Conservation (phyloP, 2,113 vertebrate genomes). For the Anoura caudifer region DNA sequence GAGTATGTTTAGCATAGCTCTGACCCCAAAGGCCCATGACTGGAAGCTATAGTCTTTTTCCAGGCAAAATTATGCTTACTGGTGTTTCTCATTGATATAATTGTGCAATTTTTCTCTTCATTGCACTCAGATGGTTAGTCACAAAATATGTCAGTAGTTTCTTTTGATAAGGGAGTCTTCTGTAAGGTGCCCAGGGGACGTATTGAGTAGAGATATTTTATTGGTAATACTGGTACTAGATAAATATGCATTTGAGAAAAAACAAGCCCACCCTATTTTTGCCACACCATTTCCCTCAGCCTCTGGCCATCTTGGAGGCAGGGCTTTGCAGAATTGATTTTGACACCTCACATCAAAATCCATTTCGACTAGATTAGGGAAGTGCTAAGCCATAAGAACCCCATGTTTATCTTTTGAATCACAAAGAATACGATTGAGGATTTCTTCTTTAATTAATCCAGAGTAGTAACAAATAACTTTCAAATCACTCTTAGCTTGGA, state of each 20-base stretch:
- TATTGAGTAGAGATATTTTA: neutral
- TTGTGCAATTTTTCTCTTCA: slow-evolving; percentile 23
- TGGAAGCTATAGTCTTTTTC: neutral
- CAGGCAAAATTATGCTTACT: neutral
- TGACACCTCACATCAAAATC: neutral
- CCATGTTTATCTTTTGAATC: neutral
- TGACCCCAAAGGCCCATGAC: neutral
- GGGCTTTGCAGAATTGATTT: neutral
- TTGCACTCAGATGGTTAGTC: neutral
- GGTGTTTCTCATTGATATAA: neutral
- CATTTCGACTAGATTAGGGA: neutral
- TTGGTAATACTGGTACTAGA: neutral
- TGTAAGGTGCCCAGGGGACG: neutral
- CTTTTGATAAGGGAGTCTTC: neutral
- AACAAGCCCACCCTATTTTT: neutral
- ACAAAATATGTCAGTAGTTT: neutral
- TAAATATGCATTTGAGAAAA: neutral
- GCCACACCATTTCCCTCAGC: neutral
- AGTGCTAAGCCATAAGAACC: neutral
- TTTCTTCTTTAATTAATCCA: neutral
- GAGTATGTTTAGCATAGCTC: neutral
- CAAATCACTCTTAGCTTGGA: neutral
- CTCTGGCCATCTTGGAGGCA: neutral
- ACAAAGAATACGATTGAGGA: neutral
- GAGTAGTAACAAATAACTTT: neutral